Evolutionary conservation across 2,797 vertebrate genomes (phyloP).

Genomic region (Megaceryle alcyon): DNA sequence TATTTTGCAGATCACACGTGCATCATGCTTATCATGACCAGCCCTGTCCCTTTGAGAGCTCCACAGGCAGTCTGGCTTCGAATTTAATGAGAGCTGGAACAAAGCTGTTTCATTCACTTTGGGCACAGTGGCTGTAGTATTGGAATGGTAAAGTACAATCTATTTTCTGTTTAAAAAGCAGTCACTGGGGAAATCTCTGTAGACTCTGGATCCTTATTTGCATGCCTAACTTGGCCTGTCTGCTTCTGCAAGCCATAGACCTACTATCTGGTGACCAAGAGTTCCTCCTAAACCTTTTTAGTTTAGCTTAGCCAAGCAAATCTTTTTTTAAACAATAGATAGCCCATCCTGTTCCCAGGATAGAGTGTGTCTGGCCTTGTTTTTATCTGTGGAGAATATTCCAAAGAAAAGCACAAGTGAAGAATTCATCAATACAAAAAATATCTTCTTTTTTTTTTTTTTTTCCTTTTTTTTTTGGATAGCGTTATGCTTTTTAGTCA

Average conservation of each 20-base stretch:
- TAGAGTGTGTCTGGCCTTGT: neutral
- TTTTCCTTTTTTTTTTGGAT: neutral
- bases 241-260: constrained; percentile 41
- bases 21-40: neutral
- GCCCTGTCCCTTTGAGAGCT: neutral
- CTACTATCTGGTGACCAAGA: neutral
- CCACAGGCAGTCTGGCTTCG: neutral
- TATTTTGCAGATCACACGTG: neutral
- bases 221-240: constrained; percentile 15
- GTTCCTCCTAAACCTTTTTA: constrained; percentile 18
- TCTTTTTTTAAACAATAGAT: neutral
- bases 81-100: constrained; percentile 15
- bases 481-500: neutral
- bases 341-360: neutral
- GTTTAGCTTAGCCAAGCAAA: neutral
- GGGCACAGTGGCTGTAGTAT: constrained; percentile 19
- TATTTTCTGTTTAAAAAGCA: constrained; percentile 40
- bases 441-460: neutral
- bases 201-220: constrained; percentile 29
- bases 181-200: neutral
- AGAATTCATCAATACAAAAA: neutral
- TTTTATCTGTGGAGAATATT: constrained; percentile 15
- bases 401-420: constrained; percentile 22
- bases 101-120: constrained; percentile 25
- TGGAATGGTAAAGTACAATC: constrained; percentile 22